Conservation (phyloP, 1,140 invertebrate species). For the Lordiphosa mommai region DNA sequence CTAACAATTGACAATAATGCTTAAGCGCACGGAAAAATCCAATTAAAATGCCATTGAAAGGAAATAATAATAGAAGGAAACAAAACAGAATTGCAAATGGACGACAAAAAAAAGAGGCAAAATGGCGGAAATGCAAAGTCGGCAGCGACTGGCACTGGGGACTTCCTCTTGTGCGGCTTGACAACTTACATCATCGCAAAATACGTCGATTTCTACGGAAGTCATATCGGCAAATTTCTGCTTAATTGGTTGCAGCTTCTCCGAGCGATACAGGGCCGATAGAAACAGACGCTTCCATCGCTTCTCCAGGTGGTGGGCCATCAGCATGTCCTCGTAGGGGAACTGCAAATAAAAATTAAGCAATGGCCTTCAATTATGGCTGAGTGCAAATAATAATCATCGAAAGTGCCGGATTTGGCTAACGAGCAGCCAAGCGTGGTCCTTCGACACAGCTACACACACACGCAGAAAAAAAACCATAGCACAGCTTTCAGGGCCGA, state of each 20-base stretch:
- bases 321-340: constrained; percentile 77
- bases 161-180: constrained; percentile 5
- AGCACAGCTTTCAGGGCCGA: constrained; percentile 51
- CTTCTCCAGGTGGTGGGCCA: constrained; percentile 83
- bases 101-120: constrained; percentile 33
- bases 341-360: constrained; percentile 72
- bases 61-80: constrained; percentile 78
- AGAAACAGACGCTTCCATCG: constrained; percentile 86
- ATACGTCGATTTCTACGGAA: constrained; percentile 86
- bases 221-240: constrained; percentile 90
- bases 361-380: constrained; percentile 65
- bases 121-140: constrained; percentile 68
- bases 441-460: constrained; percentile 15
- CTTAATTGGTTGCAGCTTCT: constrained; percentile 86
- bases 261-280: constrained; percentile 84
- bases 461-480: constrained; percentile 31
- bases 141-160: constrained; percentile 5
- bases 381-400: constrained; percentile 77
- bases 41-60: constrained; percentile 79
- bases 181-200: constrained; percentile 82
- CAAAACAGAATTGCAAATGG: constrained; percentile 67
- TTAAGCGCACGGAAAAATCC: constrained; percentile 77
- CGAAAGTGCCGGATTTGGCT: constrained; percentile 61
- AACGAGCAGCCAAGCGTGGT: constrained; percentile 50
- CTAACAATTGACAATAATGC: constrained; percentile 78